These are phyloP conservation scores for Latrodectus geometricus DNA, from an alignment of 1,140 invertebrate genomes.

Conservation along the genomic window DNA sequence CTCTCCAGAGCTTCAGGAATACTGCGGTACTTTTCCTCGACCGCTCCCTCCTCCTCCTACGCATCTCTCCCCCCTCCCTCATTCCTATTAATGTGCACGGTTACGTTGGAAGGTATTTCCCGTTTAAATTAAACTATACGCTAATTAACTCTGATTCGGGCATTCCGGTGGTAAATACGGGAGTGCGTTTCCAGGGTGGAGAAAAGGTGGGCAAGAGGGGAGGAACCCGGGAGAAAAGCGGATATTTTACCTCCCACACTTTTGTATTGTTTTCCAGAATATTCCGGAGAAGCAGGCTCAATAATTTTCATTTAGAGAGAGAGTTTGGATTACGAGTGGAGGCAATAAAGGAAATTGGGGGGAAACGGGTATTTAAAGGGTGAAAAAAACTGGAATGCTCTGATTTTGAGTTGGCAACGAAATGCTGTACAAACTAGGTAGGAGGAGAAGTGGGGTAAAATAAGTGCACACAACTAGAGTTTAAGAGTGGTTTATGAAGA, in stretches of 20 bases:
- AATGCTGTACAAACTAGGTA: neutral
- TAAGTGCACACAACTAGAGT: neutral
- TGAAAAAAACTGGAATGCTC: conserved; percentile 11
- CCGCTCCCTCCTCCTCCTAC: neutral
- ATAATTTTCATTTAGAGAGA: conserved; percentile 42
- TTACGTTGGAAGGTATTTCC: conserved; percentile 29
- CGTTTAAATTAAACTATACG: conserved; percentile 45
- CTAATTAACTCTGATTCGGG: conserved; percentile 44
- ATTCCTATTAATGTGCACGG: conserved; percentile 24
- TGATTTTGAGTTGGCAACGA: neutral
- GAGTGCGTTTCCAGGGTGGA: conserved; percentile 20
- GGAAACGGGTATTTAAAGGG: neutral
- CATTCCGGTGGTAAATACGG: conserved; percentile 24
- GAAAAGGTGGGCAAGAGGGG: neutral
- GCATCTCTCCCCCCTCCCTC: neutral
- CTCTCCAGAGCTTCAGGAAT: neutral
- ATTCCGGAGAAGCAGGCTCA: neutral
- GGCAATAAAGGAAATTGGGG: conserved; percentile 27
- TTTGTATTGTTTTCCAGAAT: conserved; percentile 32
- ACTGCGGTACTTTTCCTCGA: neutral
- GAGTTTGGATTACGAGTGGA: neutral
- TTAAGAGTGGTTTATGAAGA: conserved; percentile 46
- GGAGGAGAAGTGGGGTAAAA: neutral
- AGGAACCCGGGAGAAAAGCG: neutral
- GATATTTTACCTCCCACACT: conserved; percentile 22